phyloP scores from a whole-genome alignment of 2,113 vertebrate genomes.

The Bagarius yarrelli region DNA sequence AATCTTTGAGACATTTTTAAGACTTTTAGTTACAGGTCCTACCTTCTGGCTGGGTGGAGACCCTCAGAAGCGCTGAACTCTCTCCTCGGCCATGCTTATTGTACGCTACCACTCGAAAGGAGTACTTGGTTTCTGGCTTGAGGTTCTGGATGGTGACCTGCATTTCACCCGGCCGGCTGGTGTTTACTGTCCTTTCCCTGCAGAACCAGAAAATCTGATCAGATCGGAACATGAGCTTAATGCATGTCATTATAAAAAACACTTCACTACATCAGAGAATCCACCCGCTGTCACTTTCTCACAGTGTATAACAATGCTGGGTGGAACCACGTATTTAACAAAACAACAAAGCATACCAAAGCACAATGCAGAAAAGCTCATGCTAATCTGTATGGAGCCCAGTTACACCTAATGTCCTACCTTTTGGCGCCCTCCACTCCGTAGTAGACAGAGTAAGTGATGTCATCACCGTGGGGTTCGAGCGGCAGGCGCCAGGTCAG shows the following conservation, averaged over 20 bases:
- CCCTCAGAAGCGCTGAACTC: slow-evolving; percentile 81
- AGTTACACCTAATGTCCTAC: slow-evolving; percentile 61
- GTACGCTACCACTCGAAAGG: slow-evolving; percentile 88
- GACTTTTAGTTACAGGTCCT: slow-evolving; percentile 42
- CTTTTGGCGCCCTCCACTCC: slow-evolving; percentile 87
- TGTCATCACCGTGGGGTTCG: slow-evolving; percentile 89
- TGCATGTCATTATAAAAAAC: background rate
- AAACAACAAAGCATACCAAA: background rate
- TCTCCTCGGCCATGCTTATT: slow-evolving; percentile 89
- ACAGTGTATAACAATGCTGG: background rate
- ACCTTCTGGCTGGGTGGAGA: slow-evolving; percentile 97
- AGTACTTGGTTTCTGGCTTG: slow-evolving; percentile 91
- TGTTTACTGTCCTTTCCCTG: slow-evolving; percentile 92
- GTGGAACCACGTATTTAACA: background rate
- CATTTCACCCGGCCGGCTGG: slow-evolving; percentile 87
- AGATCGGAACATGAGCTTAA: slow-evolving; percentile 1
- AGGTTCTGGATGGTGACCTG: slow-evolving; percentile 94
- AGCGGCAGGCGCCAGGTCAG: slow-evolving; percentile 92
- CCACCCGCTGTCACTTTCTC: background rate
- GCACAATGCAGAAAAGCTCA: background rate
- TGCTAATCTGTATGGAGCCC: background rate
- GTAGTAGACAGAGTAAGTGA: slow-evolving; percentile 96
- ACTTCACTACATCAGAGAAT: background rate
- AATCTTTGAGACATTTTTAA: background rate
- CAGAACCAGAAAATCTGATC: background rate